Base-by-base conservation (phyloP, 2,113 vertebrate genomes). In the Zosterops lateralis region DNA sequence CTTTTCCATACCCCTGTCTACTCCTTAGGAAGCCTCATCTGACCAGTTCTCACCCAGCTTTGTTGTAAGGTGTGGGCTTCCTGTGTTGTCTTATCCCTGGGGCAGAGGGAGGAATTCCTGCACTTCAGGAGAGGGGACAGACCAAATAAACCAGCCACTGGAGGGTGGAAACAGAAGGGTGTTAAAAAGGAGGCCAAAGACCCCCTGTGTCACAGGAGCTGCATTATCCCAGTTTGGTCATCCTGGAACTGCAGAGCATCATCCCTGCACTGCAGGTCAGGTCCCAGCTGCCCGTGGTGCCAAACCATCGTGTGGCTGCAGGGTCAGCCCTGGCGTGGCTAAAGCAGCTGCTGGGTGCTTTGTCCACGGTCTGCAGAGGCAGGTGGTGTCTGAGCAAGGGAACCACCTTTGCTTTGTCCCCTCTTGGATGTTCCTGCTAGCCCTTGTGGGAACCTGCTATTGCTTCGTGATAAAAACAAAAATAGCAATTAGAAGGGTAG, bases 381-480 rank as follows among this genome's bases (percentile, higher is more conserved):
- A 0, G 6, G 19, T 7, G 4, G 25, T 26, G 25, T 26, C 45
- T 0, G 4, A 81, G 34, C 31, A 38, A 66, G n/a, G 18, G n/a
- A 66, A 42, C 50, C 47, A n/a, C 1, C 0, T 14, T 36, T 56
- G 45, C 57, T 82, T 17, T 47, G 57, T 72, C 40, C 22, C 17
- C 12, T 45, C 38, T 18, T 81, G 34, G 11, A 11, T 60, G 31
- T 34, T 51, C 50, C 75, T 50, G 25, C 28, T 36, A 60, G 62
- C 22, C 42, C 20, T 12, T 34, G 22, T n/a, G 66, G 53, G 47
- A 76, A 68, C 17, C 19, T 61, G 64, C 28, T 61, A 6, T 20
- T 60, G 58, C 38, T 53, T 73, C 19, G 21, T 4, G 22, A 48
- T 31, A 31, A 29, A 53, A 53, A 31, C 31, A 31, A 31, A 54